Percentiles rank a stretch among this genome's conserved stretches.
These are phyloP conservation scores for Chunga burmeisteri DNA, from an alignment of 2,113 vertebrate species.

Conservation along the genomic window DNA sequence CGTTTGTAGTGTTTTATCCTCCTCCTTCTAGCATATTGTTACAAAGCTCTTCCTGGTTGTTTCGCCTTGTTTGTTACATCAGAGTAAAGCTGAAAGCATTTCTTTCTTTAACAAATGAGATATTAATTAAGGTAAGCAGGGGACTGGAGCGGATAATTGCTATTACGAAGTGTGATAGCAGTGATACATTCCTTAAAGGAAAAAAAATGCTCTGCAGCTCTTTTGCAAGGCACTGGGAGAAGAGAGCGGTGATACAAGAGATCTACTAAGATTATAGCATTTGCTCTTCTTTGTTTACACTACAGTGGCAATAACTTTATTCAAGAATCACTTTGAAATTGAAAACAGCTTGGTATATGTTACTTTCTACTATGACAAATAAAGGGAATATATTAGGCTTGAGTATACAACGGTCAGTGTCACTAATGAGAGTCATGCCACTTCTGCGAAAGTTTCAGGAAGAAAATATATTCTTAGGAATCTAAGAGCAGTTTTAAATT, in stretches of 20 bases:
- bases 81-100: constrained; percentile 39
- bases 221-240: not conserved
- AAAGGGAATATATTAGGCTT: not conserved
- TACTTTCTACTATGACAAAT: not conserved
- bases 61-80: constrained; percentile 30
- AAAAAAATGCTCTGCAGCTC: not conserved
- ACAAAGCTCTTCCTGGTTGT: not conserved
- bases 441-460: not conserved
- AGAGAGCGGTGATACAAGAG: not conserved
- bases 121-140: constrained; percentile 66
- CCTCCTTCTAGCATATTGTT: not conserved
- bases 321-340: not conserved
- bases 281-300: not conserved
- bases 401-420: not conserved
- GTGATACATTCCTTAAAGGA: not conserved
- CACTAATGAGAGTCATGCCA: not conserved
- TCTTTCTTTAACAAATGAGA: constrained; percentile 52
- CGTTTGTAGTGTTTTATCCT: not conserved
- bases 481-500: not conserved
- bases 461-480: not conserved
- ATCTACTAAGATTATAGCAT: not conserved
- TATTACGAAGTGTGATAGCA: constrained; percentile 1
- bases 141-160: constrained; percentile 44
- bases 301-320: not conserved
- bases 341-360: not conserved